Evolutionary conservation across 2,113 vertebrate genomes (phyloP), one percentile per base, ranked within the genome.

Genomic region (Chaenocephalus aceratus): DNA sequence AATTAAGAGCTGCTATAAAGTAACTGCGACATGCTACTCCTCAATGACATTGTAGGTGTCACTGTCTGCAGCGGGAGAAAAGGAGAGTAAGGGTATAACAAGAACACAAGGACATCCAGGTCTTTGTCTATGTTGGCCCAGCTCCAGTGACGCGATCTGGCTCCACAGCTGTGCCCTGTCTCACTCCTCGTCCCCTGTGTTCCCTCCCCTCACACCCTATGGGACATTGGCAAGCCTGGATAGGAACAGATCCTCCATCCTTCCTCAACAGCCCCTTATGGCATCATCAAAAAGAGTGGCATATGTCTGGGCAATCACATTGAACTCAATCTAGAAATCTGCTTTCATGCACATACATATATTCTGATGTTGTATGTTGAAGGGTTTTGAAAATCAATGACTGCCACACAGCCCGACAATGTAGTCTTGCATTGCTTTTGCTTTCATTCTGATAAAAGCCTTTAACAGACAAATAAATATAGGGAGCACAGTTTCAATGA

Each of bases 111-210:
- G 86, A 80, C 85, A 30, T 57, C 41, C 15, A 63, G 82, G 77
- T 83, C 90, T 86, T 81, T 88, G 80, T 88, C 77, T 58, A 16
- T 81, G 73, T 78, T 94, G 94, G 92, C 90, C 51, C 4, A 10
- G 75, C 72, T 93, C 92, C 92, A 93, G 75, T 13, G 63, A 79
- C 79, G 80, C 78, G 79, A 87, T 91, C 81, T 91, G 91, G 80
- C 91, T 92, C 89, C 85, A 88, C 83, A 91, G 88, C 88, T 89
- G 83, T 91, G 85, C 77, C 75, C 82, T 80, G 74, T 57, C 85
- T 90, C 71, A 34, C 82, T 81, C 84, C 73, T 13, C 46, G 72
- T 88, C 84, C 88, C 81, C 72, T 84, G 46, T 80, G 78, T 75
- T 80, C 72, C 75, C 75, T 82, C 60, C 57, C 57, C 61, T 82